Conservation (phyloP, 30 jellyfish, hydroid and myxozoan genomes). For the Pseudorhiza aurosa region DNA sequence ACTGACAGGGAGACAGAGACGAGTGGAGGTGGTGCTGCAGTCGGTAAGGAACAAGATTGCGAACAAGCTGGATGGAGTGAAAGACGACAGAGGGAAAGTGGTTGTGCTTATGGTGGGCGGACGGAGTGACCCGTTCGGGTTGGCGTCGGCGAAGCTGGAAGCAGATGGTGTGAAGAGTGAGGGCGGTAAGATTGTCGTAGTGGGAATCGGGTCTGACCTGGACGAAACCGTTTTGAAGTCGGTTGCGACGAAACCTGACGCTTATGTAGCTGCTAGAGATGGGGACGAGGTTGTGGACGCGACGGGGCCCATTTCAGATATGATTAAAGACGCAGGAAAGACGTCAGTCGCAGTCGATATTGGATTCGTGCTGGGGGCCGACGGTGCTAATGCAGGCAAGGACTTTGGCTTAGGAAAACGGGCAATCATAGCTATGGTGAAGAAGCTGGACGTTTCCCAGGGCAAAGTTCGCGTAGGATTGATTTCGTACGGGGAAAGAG, state of each 20-base stretch:
- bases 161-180: background rate
- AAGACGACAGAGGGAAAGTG: slow-evolving; percentile 39
- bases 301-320: background rate
- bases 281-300: background rate
- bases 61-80: slow-evolving; percentile 3
- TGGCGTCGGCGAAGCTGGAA: background rate
- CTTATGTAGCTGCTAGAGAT: background rate
- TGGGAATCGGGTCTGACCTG: slow-evolving; percentile 19
- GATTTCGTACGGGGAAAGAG: background rate
- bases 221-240: background rate
- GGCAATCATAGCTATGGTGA: slow-evolving; percentile 12
- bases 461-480: slow-evolving; percentile 51
- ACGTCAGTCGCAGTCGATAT: slow-evolving; percentile 15
- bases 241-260: background rate
- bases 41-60: background rate
- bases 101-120: slow-evolving; percentile 37
- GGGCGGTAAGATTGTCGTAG: slow-evolving; percentile 17
- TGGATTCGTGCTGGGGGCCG: slow-evolving; percentile 66
- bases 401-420: slow-evolving; percentile 19
- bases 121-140: background rate
- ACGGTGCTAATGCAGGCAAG: slow-evolving; percentile 12
- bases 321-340: background rate
- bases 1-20: slow-evolving; percentile 30
- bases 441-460: slow-evolving; percentile 8
- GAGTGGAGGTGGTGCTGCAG: background rate